Evolutionary conservation across 2,113 vertebrate genomes (phyloP).

Genomic region (Vimba vimba): DNA sequence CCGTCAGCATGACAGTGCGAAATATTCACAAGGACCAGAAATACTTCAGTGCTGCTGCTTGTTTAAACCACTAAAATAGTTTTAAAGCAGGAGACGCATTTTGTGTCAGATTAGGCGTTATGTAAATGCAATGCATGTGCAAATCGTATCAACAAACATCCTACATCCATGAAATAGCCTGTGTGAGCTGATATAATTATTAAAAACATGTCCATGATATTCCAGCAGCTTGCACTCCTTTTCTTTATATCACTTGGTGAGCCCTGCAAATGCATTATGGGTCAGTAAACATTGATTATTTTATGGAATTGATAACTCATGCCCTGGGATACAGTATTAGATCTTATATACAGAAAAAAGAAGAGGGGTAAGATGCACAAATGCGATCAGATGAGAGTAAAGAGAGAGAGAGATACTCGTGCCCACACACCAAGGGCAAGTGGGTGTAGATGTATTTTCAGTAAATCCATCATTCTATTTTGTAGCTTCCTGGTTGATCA

Average conservation of each 20-base stretch:
- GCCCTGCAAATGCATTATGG: constrained; percentile 17
- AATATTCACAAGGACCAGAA: constrained; percentile 1
- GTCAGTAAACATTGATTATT: constrained; percentile 11
- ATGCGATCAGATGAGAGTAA: constrained; percentile 37
- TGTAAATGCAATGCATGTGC: not conserved
- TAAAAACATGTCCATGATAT: not conserved
- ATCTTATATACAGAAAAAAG: not conserved
- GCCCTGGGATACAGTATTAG: not conserved
- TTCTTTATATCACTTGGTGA: not conserved
- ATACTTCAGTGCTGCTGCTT: not conserved
- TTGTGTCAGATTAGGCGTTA: not conserved
- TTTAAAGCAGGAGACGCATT: not conserved
- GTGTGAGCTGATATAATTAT: not conserved
- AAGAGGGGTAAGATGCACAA: constrained; percentile 16
- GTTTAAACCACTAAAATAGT: not conserved
- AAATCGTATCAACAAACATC: not conserved
- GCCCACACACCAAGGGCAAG: constrained; percentile 52
- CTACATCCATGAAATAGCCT: not conserved
- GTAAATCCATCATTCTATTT: constrained; percentile 45
- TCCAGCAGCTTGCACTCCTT: not conserved
- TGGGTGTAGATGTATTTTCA: constrained; percentile 55
- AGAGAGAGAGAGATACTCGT: constrained; percentile 38
- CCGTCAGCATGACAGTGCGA: not conserved
- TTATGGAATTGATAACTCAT: constrained; percentile 10
- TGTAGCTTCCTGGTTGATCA: constrained; percentile 42